Evolutionary conservation across 2,113 vertebrate genomes (phyloP).

Genomic region (Pelmatolapia mariae): DNA sequence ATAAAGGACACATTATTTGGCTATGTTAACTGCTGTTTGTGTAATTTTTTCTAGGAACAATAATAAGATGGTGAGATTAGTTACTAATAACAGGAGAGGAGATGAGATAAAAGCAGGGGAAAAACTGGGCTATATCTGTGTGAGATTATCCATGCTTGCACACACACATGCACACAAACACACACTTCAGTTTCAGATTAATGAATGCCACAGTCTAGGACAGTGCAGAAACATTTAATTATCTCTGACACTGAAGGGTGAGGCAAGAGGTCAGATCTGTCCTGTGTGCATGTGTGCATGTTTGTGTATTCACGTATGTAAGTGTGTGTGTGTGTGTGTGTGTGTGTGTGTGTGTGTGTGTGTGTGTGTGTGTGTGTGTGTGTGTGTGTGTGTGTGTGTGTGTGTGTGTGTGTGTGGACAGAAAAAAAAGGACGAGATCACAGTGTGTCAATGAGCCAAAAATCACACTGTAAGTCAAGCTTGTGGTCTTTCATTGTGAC

Average conservation of each 20-base stretch:
- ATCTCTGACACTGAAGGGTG: conserved; percentile 32
- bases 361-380: background rate
- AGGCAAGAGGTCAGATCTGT: conserved; percentile 9
- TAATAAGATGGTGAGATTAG: background rate
- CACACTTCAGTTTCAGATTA: conserved; percentile 15
- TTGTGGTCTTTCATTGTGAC: background rate
- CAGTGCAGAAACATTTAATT: conserved; percentile 44
- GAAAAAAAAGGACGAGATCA: background rate
- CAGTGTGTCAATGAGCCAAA: background rate
- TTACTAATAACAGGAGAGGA: background rate
- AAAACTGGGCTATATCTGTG: background rate
- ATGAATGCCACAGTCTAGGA: conserved; percentile 30
- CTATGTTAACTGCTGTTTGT: background rate
- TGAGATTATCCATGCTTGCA: background rate
- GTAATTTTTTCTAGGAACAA: background rate
- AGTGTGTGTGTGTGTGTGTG: background rate
- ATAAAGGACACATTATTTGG: background rate
- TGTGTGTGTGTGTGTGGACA: background rate
- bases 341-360: background rate
- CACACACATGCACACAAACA: background rate
- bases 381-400: background rate
- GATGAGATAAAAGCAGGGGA: background rate
- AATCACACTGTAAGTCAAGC: background rate
- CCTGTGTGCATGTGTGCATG: background rate
- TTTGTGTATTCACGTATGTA: background rate